phyloP scores from a whole-genome alignment of 2,888 invertebrate species.

The Amphipoea lucens region DNA sequence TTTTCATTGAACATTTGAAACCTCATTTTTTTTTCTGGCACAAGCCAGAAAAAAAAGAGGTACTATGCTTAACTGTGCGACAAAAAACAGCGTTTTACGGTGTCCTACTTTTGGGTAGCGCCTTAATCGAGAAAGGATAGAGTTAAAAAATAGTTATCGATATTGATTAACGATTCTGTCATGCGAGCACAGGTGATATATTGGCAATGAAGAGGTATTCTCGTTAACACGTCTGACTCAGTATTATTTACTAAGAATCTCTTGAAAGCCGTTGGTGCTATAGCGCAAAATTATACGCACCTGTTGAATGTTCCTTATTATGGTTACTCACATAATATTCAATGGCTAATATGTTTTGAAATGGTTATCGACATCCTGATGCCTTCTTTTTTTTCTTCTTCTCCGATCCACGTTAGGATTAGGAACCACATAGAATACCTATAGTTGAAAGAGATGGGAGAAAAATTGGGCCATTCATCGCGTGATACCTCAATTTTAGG shows the following conservation, averaged over 20 bases:
- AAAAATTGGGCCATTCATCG: too few species aligned
- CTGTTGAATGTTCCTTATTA: neutral
- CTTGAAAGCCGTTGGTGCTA: neutral
- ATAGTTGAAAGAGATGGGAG: too few species aligned
- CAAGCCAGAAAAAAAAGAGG: too few species aligned
- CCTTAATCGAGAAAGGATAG: conserved; percentile 15
- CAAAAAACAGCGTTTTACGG: neutral
- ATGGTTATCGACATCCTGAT: neutral
- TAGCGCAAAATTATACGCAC: neutral
- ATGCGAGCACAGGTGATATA: conserved; percentile 57
- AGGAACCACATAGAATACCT: too few species aligned
- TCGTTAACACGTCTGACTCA: conserved; percentile 41
- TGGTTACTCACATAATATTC: neutral
- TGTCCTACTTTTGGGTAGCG: neutral
- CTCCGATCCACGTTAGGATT: too few species aligned
- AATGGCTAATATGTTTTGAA: neutral
- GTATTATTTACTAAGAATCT: conserved; percentile 28
- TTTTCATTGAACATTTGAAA: neutral
- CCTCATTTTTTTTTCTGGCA: neutral
- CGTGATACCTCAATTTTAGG: too few species aligned
- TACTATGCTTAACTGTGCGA: too few species aligned
- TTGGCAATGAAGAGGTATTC: conserved; percentile 48
- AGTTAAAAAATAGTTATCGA: conserved; percentile 40
- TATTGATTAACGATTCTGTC: conserved; percentile 65
- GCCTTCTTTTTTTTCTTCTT: too few species aligned